Evolutionary conservation across 2,113 vertebrate species (phyloP).

Genomic region (cat (Felis catus)): F.catus_Fca126_mat1.0 CM031424.1:35933501-35934000

Average conservation of each 20-base stretch:
- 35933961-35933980: background rate
- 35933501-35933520: background rate
- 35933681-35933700: background rate
- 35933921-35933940: background rate
- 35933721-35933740: background rate
- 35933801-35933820: background rate
- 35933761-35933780: background rate
- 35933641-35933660: background rate
- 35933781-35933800: background rate
- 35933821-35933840: background rate
- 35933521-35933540: background rate
- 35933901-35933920: background rate
- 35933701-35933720: background rate
- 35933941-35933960: background rate
- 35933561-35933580: background rate
- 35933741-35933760: background rate
- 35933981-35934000: background rate
- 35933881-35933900: background rate
- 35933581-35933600: background rate
- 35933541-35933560: background rate
- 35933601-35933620: background rate
- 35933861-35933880: background rate
- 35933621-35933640: background rate
- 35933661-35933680: background rate
- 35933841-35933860: background rate